Evolutionary conservation across 2,888 invertebrate genomes (phyloP).

Genomic region (Chymomyza caudatula): DNA sequence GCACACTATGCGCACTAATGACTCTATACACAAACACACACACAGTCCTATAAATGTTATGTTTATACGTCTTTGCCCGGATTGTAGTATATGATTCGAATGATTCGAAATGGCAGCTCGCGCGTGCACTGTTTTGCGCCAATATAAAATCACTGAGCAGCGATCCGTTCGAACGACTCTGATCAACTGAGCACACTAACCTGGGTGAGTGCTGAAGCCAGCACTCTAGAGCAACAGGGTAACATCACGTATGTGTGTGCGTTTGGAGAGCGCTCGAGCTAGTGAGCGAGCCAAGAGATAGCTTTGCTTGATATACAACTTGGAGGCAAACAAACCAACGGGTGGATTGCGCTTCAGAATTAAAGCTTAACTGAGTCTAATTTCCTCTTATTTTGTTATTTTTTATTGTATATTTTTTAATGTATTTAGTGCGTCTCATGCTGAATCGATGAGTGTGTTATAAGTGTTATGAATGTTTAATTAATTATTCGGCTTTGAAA

Average conservation of each 20-base stretch:
- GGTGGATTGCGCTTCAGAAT: background rate
- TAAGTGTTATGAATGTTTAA: background rate
- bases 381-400: background rate
- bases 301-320: background rate
- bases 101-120: background rate
- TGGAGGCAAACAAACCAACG: background rate
- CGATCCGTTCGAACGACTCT: constrained; percentile 63
- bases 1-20: background rate
- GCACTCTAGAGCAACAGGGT: constrained; percentile 27
- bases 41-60: background rate
- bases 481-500: background rate
- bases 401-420: background rate
- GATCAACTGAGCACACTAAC: constrained; percentile 68
- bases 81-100: background rate
- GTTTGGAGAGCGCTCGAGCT: constrained; percentile 4
- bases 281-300: background rate
- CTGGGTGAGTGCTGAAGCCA: constrained; percentile 42
- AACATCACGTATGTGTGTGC: background rate
- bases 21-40: background rate
- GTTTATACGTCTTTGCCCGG: background rate
- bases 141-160: constrained; percentile 41
- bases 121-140: constrained; percentile 18
- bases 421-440: background rate
- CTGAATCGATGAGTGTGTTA: background rate
- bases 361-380: background rate